Base-by-base conservation (phyloP, 2,888 invertebrate genomes). In the Ophioninae sp. region DNA sequence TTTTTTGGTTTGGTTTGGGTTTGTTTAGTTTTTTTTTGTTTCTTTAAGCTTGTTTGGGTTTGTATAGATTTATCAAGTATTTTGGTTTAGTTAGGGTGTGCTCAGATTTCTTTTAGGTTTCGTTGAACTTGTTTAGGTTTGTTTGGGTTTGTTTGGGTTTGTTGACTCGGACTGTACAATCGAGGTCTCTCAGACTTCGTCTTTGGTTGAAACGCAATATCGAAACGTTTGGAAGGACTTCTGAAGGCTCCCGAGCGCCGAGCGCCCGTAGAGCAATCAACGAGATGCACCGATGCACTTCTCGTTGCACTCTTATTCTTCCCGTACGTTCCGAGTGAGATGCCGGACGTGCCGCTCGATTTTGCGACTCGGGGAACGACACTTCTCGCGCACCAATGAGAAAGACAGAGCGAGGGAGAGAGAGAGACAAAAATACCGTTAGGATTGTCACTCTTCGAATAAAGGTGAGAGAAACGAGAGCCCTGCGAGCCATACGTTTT, bases 371-470 rank as follows among this genome's bases (percentile, higher is more conserved):
- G 30, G 61, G 75, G 30, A 23, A 39, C 59, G 79, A 83, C 68
- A 74, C 69, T 74, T 64, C 62, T 74, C 57, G 13, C 77, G 56
- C 50, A 10, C 57, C 44, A 10, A 10, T 7, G 30, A 62, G 80
- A 77, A 30, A n/a, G 37, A 57, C 23, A 13, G 61, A 30, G 61
- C 64, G 44, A 74, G 44, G 5, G 79, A 76, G 44, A 21, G 41
- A 44, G 56, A 23, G 65, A 39, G 64, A 74, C 39, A 73, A 50
- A 73, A 69, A 59, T 79, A 83, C 90, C 89, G 90, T 91, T 91
- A 90, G 87, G 87, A 90, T 92, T 89, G 91, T 92, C 91, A 90
- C 89, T 87, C 62, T 67, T 79, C 61, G 70, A 30, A 82, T 37
- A 72, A 76, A 64, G 76, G 69, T 37, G 62, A n/a, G 73, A 74